Evolutionary conservation across 2,888 invertebrate species (phyloP), one percentile per base, ranked within the genome.

Genomic region (Sinhomidia bicolor): DNA sequence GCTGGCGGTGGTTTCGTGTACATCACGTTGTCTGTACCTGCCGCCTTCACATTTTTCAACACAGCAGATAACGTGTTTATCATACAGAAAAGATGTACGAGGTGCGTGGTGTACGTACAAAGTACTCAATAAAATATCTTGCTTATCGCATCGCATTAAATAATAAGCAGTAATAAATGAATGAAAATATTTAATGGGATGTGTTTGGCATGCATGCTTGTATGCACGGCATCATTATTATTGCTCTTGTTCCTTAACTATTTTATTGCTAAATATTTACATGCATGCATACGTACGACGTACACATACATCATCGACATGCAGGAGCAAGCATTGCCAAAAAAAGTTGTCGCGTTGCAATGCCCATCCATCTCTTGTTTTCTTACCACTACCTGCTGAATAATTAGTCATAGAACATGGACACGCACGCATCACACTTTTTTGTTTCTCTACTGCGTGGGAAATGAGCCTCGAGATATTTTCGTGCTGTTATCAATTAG

Each of bases 381-480:
- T 26, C 20, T 7, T n/a, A n/a, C 12, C 36, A 71, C 41, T 71
- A 32, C 36, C 17, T 71, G 41, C 44, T 32, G 9, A 71, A 32
- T 68, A 68, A 71, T 41, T 71, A 20, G 71, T n/a, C 20, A 14
- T n/a, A 65, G 6, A 71, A 65, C 65, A 65, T 29, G 20, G 10
- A 44, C 71, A 71, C 41, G 14, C 3, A 71, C 41, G 36, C 44
- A 41, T 71, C 44, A 71, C 71, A 41, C 23, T 10, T 71, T 32
- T 32, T 17, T 32, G 2, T 68, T 17, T 1, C 36, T 36, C 7
- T 1, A 71, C 1, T 71, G 71, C 71, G 71, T 71, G 71, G 71
- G 71, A 44, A 71, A 71, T 71, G 71, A 71, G 71, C 71, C 41
- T 36, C 71, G n/a, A 71, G 71, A 17, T 71, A 44, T 36, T 17